These are phyloP conservation scores for Forbesichthys papilliferus DNA, from an alignment of 2,113 vertebrate species.

Conservation along the genomic window DNA sequence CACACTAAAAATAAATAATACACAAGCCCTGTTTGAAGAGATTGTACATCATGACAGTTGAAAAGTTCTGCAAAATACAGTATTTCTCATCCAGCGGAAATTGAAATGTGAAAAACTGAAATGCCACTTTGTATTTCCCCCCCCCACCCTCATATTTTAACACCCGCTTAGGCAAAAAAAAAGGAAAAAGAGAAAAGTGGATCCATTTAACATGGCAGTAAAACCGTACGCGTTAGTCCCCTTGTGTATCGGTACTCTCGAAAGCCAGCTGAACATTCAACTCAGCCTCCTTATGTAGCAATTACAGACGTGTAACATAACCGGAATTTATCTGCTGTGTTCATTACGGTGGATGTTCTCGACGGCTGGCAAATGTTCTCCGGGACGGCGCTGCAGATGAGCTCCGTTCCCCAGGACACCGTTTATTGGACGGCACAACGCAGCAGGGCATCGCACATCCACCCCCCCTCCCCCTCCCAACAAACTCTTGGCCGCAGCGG, in stretches of 20 bases:
- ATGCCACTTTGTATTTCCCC: background rate
- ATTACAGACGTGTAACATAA: conserved; percentile 60
- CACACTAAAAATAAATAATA: background rate
- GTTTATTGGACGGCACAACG: conserved; percentile 62
- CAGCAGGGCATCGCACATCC: conserved; percentile 50
- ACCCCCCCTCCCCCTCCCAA: conserved; percentile 34
- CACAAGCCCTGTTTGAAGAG: conserved; percentile 3
- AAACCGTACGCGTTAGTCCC: conserved; percentile 51
- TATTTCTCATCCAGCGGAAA: conserved; percentile 24
- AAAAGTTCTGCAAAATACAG: conserved; percentile 4
- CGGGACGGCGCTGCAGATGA: conserved; percentile 63
- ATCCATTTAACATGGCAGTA: conserved; percentile 65
- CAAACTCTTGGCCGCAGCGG: conserved; percentile 41
- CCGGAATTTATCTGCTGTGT: conserved; percentile 49
- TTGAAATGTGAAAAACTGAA: conserved; percentile 2
- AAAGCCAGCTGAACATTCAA: conserved; percentile 62
- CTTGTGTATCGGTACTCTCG: conserved; percentile 55
- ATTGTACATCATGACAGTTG: background rate
- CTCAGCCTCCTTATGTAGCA: conserved; percentile 60
- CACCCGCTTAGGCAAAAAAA: conserved; percentile 12
- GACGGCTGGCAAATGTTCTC: conserved; percentile 63
- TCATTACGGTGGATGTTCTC: conserved; percentile 51
- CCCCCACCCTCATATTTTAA: conserved; percentile 8
- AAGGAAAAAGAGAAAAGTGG: conserved; percentile 45
- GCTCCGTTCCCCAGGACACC: conserved; percentile 57